These are phyloP conservation scores for Oreonectes daqikongensis DNA, from an alignment of 2,797 vertebrate genomes.

Conservation along the genomic window DNA sequence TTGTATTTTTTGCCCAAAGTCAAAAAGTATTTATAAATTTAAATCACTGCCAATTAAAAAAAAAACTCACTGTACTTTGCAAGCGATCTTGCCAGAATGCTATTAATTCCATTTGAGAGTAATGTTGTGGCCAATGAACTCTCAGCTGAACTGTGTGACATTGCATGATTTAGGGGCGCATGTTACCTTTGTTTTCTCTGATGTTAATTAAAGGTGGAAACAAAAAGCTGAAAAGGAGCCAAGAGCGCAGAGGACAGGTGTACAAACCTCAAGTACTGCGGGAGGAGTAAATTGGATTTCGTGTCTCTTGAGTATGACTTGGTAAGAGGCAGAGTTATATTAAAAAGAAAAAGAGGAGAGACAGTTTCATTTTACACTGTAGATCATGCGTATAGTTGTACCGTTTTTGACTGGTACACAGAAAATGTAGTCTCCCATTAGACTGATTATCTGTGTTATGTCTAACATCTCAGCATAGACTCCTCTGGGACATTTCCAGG, in stretches of 20 bases:
- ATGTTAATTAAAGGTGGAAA: conserved; percentile 73
- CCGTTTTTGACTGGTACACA: conserved; percentile 1
- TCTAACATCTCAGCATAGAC: neutral
- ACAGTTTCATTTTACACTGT: conserved; percentile 52
- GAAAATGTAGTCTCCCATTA: neutral
- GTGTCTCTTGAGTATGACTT: conserved; percentile 61
- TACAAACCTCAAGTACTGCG: conserved; percentile 59
- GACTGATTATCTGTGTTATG: conserved; percentile 1
- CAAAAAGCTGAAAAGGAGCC: conserved; percentile 66
- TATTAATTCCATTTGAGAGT: conserved; percentile 30
- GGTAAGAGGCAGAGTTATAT: conserved; percentile 61
- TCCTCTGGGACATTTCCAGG: conserved; percentile 19
- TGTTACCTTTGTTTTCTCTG: conserved; percentile 65
- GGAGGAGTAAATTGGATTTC: conserved; percentile 70
- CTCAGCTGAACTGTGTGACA: conserved; percentile 22
- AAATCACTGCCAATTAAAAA: too few species aligned
- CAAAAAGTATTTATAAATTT: too few species aligned
- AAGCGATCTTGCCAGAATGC: too few species aligned
- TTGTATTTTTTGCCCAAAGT: too few species aligned
- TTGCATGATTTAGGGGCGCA: conserved; percentile 42
- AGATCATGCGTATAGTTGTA: conserved; percentile 20
- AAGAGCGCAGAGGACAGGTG: conserved; percentile 70
- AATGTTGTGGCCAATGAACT: conserved; percentile 23
- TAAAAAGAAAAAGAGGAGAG: conserved; percentile 57
- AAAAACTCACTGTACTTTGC: too few species aligned